These are phyloP conservation scores for Datnioides undecimradiatus DNA, from an alignment of 2,113 vertebrate species.

Conservation along the genomic window DNA sequence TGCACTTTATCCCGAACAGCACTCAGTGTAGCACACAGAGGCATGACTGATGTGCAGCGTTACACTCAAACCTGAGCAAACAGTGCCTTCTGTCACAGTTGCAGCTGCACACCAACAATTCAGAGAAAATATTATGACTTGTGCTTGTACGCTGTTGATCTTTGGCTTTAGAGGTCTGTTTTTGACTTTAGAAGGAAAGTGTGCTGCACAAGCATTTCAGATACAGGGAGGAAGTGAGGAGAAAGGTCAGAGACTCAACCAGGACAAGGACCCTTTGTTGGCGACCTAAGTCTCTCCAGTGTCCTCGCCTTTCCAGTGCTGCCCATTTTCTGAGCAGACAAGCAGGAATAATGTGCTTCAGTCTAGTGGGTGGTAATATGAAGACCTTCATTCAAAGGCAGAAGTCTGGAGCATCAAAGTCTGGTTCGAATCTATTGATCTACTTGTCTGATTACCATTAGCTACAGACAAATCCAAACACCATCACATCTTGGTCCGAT, in stretches of 20 bases:
- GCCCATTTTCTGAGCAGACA: constrained; percentile 59
- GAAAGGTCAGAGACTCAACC: constrained; percentile 81
- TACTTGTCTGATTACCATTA: constrained; percentile 79
- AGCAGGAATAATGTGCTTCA: constrained; percentile 69
- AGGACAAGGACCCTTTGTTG: constrained; percentile 93
- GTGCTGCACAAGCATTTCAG: constrained; percentile 33
- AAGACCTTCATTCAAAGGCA: constrained; percentile 74
- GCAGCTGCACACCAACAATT: constrained; percentile 83
- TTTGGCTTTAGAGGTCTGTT: constrained; percentile 89
- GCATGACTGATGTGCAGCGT: constrained; percentile 50
- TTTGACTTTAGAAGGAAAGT: constrained; percentile 85
- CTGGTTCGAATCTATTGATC: constrained; percentile 78
- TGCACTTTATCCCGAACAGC: constrained; percentile 76
- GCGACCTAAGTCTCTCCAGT: constrained; percentile 77
- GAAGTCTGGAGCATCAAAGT: constrained; percentile 80
- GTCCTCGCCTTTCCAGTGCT: constrained; percentile 43
- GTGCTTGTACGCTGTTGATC: constrained; percentile 84
- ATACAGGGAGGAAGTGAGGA: constrained; percentile 77
- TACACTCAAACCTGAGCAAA: constrained; percentile 58
- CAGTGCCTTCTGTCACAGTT: constrained; percentile 87
- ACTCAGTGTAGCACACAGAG: constrained; percentile 41
- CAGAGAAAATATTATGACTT: constrained; percentile 82
- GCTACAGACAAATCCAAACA: constrained; percentile 74
- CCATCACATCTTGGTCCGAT: constrained; percentile 52
- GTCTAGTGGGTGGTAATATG: constrained; percentile 68